A percentile compares a stretch with the other conserved stretches of the same genome.
Evolutionary conservation across 2,113 vertebrate species (phyloP).

Genomic region (Octodon degus): DNA sequence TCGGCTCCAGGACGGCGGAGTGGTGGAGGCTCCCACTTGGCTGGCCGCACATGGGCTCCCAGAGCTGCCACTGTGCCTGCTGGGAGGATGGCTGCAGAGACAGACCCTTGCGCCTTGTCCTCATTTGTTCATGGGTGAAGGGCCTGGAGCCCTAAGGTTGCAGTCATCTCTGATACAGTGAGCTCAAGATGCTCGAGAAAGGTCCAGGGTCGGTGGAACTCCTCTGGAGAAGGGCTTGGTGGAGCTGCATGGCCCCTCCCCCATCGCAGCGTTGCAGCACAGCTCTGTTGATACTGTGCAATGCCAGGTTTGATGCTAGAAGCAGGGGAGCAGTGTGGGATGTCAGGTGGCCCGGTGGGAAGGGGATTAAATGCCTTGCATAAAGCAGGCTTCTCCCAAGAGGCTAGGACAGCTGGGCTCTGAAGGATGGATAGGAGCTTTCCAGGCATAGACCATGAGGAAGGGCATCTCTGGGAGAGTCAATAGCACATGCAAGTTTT

Average conservation of each 20-base stretch:
- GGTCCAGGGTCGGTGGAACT: background rate
- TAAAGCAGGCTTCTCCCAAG: background rate
- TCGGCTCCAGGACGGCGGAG: background rate
- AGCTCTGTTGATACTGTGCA: background rate
- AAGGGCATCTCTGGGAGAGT: background rate
- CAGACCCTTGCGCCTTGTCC: background rate
- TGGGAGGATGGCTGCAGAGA: background rate
- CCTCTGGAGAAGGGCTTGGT: background rate
- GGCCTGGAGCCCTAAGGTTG: background rate
- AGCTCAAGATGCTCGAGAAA: background rate
- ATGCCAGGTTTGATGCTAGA: background rate
- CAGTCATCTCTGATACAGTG: background rate
- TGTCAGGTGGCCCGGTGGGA: background rate
- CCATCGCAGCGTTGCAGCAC: background rate
- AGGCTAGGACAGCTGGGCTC: background rate
- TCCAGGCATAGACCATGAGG: background rate
- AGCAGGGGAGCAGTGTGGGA: background rate
- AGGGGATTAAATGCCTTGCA: background rate
- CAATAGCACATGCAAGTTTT: background rate
- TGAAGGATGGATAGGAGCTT: background rate
- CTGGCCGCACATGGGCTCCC: background rate
- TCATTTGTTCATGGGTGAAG: background rate
- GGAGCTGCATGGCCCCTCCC: background rate
- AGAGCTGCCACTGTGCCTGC: rapidly evolving
- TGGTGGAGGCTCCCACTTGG: background rate